These are phyloP conservation scores for Acanthosepion pharaonis DNA, from an alignment of 2,888 invertebrate species.

Conservation along the genomic window DNA sequence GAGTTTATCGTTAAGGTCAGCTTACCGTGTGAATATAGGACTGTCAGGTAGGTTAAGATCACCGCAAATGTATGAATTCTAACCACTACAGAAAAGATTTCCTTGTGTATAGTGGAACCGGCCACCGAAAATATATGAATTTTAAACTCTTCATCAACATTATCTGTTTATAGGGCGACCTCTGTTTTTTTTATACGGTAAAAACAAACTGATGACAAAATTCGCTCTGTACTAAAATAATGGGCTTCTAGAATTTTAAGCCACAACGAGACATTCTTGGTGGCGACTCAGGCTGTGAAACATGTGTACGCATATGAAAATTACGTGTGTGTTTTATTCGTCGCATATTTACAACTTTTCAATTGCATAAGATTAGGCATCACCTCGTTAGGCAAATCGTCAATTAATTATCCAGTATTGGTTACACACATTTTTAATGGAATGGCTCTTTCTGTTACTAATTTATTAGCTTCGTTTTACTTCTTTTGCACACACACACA, in stretches of 20 bases:
- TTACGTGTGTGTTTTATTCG: not conserved
- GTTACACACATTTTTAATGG: slow-evolving; percentile 33
- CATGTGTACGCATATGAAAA: not conserved
- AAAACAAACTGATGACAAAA: too few relatives aligned
- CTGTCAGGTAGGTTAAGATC: too few relatives aligned
- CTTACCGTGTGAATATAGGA: too few relatives aligned
- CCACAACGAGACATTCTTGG: not conserved
- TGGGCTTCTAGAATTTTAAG: not conserved
- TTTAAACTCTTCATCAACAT: too few relatives aligned
- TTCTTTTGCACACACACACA: not conserved
- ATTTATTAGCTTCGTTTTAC: not conserved
- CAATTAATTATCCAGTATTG: slow-evolving; percentile 33
- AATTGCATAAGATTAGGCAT: not conserved
- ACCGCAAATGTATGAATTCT: too few relatives aligned
- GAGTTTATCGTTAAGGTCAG: too few relatives aligned
- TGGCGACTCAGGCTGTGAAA: not conserved
- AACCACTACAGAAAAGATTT: too few relatives aligned
- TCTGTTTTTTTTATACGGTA: too few relatives aligned
- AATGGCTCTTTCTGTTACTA: not conserved
- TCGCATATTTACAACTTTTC: not conserved
- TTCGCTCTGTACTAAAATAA: not conserved
- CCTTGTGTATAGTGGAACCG: too few relatives aligned
- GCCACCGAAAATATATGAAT: too few relatives aligned
- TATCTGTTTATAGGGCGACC: too few relatives aligned
- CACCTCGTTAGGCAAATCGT: not conserved